Evolutionary conservation across 2,888 invertebrate genomes (phyloP), one percentile per base, ranked within the genome.

Genomic region (Metopia argyrocephala): DNA sequence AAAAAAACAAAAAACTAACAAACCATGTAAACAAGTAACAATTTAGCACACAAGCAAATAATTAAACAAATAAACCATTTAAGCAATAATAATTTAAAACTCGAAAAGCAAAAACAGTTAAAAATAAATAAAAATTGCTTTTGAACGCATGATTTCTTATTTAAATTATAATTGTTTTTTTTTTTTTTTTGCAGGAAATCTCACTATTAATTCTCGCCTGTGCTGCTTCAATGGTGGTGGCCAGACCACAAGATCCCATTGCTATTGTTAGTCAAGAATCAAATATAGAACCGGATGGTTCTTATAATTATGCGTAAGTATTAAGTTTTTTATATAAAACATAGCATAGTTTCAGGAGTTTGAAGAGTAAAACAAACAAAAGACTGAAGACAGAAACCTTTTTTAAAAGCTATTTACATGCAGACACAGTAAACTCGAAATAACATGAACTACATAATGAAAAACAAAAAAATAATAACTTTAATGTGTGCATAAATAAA

Each of bases 191-290:
- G 46, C 79, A 88, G 88, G 86, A 90, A 89, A 85, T 90, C 65
- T 85, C 85, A 80, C 82, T 89, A 73, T 85, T 90, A 61, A 82
- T 90, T 61, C 68, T 88, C 50, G 88, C 84, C 62, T 83, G 87
- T 62, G 86, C 88, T 75, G 84, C 89, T 23, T 89, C 91, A 65
- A 86, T 92, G 78, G 92, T 91, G 28, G 86, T 89, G 52, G 90
- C 89, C 62, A 91, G 91, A n/a, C 94, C 94, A 23, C 94, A 94
- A 86, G 93, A 92, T 28, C 92, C 93, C 85, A 92, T 92, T 62
- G 93, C 93, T 76, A 95, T 95, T 81, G 89, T 95, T 79, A 94
- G 93, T 85, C 94, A 95, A 89, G 93, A 93, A 79, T 94, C 94
- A 79, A 94, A 94, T 85, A 93, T 94, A 84, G 93, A 94, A 85